Base-by-base conservation (phyloP, 2,888 invertebrate species). In the Scaptomyza caliginosa region DNA sequence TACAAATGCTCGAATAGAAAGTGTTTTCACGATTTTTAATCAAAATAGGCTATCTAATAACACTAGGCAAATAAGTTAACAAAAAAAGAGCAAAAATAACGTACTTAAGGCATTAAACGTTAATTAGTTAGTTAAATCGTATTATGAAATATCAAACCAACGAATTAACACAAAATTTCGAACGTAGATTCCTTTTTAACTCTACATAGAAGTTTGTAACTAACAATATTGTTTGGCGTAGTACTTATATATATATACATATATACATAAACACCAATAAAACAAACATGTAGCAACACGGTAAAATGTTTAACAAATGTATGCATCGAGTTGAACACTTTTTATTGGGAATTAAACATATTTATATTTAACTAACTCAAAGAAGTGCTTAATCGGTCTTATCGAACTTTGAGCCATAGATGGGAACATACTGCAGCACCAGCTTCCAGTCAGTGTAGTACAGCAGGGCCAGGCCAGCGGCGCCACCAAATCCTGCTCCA, bases 361-460 rank as follows among this genome's bases (percentile, higher is more conserved):
- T 48, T 72, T 39, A 49, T 54, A 49, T 50, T 72, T 32, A 58
- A 42, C 72, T 60, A 60, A 40, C 32, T 75, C 26, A 56, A 49
- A 13, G 11, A 1, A 13, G 1, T n/a, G 24, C 7, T 73, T 85
- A 90, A 66, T 90, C 91, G 58, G 81, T 74, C 59, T 92, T 92
- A 34, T 93, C 91, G 90, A 94, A 96, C 91, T 96, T 96, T 68
- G 94, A 93, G 77, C 93, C 93, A 91, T 96, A 96, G 91, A 93
- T 95, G 19, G 97, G 97, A 70, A 97, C 91, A 90, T 94, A 94
- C 75, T 94, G 93, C 46, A 95, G 92, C 68, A 96, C 92, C 48
- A 93, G 89, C 91, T 94, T 95, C 96, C 96, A 97, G 89, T 97
- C 96, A 0, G 96, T 96, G 76, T 95, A 93, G 90, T 96, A 97